phyloP scores from a whole-genome alignment of 53 echinoderm and acorn worm species.

The Henricia sp. region DNA sequence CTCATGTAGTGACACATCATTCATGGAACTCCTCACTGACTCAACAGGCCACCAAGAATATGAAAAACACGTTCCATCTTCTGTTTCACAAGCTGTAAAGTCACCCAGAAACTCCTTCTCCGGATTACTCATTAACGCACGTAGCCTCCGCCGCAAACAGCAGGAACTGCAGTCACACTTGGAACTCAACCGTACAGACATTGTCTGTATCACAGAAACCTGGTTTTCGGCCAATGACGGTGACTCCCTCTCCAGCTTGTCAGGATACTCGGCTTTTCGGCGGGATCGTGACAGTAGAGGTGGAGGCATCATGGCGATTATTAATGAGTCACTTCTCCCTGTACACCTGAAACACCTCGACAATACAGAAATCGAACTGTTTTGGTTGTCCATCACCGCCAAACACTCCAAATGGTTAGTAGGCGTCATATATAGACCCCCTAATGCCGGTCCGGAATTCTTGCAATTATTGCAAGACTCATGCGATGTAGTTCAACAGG shows the following conservation, averaged over 20 bases:
- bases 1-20: background rate
- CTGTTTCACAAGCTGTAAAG: too few species aligned
- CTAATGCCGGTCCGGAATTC: background rate
- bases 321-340: background rate
- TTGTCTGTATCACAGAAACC: constrained; percentile 28
- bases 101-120: too few species aligned
- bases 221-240: background rate
- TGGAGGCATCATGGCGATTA: too few species aligned
- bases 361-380: constrained; percentile 1
- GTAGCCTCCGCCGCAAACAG: background rate
- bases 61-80: too few species aligned
- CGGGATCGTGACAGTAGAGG: constrained; percentile 17
- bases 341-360: background rate
- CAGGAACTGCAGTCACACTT: background rate
- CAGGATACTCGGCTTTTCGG: constrained; percentile 15
- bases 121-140: too few species aligned
- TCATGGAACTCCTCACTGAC: background rate
- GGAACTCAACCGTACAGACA: constrained; percentile 14
- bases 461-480: constrained; percentile 1
- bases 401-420: constrained; percentile 10
- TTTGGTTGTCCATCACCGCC: background rate
- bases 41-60: background rate
- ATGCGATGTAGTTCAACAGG: constrained; percentile 11
- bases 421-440: background rate
- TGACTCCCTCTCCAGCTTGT: background rate